Base-by-base conservation (phyloP, 2,888 invertebrate genomes). In the Tenthredo amoena region DNA sequence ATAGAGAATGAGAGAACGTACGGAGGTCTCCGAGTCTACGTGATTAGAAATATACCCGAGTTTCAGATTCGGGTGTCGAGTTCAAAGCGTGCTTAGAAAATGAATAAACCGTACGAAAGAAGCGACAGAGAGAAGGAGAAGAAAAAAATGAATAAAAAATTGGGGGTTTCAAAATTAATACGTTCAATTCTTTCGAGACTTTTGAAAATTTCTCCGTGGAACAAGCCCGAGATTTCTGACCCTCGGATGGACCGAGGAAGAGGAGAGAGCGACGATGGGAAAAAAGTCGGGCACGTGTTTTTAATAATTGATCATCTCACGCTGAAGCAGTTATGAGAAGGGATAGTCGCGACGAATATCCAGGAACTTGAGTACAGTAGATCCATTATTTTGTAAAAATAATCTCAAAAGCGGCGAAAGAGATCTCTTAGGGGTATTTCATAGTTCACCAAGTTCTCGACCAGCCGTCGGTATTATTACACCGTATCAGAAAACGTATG, bases 251-350 rank as follows among this genome's bases (percentile, higher is more conserved):
- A 68, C 71, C 34, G 55, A 15, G 55, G 62, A 15, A 58, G 77
- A 26, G 2, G 26, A 47, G 26, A 47, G 85, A 65, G 43, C 50
- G 18, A 55, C 26, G 43, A 50, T 47, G 47, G 50, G 76, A 40
- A 18, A 85, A 55, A 84, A 21, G 71, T 43, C 9, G 77, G 81
- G 88, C 91, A 91, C 90, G 90, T 91, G 91, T 88, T 91, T 90
- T 91, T 93, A 91, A 93, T 93, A 93, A 92, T 92, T 92, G 91
- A 91, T 93, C 91, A 92, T 92, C 91, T 26, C 77, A 7, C 88
- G 86, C 88, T 77, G 86, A 88, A 86, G 88, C 88, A 86, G 89
- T 90, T 89, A 89, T 90, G 91, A 90, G 92, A 92, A 91, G 87
- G 34, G 26, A 47, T 76, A 26, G 9, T 34, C 58, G 37, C 88